These are phyloP conservation scores for mouse (Mus musculus) DNA, from an alignment of 2,113 vertebrate genomes.

Conservation along the genomic window GRCm39 chr13:63278501-63279000, in stretches of 20 bases:
- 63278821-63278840: constrained; percentile 48
- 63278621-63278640: constrained; percentile 48
- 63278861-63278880: constrained; percentile 51
- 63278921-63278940: constrained; percentile 66
- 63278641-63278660: constrained; percentile 34
- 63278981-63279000: constrained; percentile 47
- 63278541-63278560: constrained; percentile 50
- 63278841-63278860: constrained; percentile 68
- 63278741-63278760: neutral
- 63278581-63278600: constrained; percentile 46
- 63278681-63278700: neutral
- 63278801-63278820: constrained; percentile 40
- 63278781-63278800: constrained; percentile 41
- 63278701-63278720: neutral
- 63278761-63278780: constrained; percentile 42
- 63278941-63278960: constrained; percentile 68
- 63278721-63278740: too few species aligned
- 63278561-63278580: neutral
- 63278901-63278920: constrained; percentile 65
- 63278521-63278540: neutral
- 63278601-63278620: constrained; percentile 30
- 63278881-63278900: constrained; percentile 64
- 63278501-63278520: neutral
- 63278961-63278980: constrained; percentile 47
- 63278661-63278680: constrained; percentile 47